Conservation (phyloP, 2,797 vertebrate genomes). For the Lindbergichthys nudifrons region DNA sequence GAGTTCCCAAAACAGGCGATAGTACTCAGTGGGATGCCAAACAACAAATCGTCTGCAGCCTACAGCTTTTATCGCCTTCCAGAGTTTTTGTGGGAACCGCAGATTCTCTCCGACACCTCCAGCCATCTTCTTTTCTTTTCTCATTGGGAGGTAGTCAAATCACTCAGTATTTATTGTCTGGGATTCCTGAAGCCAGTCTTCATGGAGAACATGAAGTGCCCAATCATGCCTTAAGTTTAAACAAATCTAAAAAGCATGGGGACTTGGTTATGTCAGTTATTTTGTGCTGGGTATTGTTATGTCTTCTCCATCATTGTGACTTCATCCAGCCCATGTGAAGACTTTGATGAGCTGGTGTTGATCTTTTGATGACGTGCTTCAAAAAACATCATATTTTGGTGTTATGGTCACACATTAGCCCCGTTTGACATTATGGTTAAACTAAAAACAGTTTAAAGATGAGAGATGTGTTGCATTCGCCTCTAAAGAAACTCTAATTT, state of each 20-base stretch:
- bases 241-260: conserved; percentile 19
- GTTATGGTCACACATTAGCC: conserved; percentile 10
- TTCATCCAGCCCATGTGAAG: conserved; percentile 2
- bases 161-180: conserved; percentile 37
- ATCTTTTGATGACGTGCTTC: conserved; percentile 31
- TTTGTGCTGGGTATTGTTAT: background rate
- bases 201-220: conserved; percentile 32
- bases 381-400: conserved; percentile 25
- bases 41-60: conserved; percentile 50
- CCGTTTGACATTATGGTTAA: background rate
- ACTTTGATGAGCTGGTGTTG: conserved; percentile 16
- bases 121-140: conserved; percentile 43
- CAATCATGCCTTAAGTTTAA: background rate
- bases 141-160: conserved; percentile 56
- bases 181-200: conserved; percentile 26
- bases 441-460: background rate
- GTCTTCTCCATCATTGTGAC: background rate
- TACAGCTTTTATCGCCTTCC: conserved; percentile 50
- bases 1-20: conserved; percentile 76
- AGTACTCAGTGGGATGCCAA: conserved; percentile 47
- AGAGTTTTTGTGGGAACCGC: conserved; percentile 46
- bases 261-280: background rate
- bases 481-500: background rate
- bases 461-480: background rate
- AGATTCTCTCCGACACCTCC: conserved; percentile 40